phyloP scores from a whole-genome alignment of 1,140 invertebrate species.

The Caenorhabditis tropicalis region DNA sequence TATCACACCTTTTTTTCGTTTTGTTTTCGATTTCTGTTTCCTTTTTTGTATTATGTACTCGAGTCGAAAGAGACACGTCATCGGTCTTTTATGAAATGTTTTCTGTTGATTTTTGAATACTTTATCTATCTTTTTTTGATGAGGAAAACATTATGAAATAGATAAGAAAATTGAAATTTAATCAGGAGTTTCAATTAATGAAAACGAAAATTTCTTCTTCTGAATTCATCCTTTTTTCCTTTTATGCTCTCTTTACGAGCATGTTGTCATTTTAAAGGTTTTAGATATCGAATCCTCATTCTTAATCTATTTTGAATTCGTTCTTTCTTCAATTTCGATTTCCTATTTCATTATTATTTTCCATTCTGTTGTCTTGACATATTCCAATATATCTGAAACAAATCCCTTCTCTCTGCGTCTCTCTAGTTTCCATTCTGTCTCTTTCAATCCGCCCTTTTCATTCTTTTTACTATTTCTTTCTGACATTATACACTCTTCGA shows the following conservation, averaged over 20 bases:
- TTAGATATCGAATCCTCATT: too few species aligned
- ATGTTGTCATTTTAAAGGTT: too few species aligned
- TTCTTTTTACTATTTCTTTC: neutral
- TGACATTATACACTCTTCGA: neutral
- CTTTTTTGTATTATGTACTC: neutral
- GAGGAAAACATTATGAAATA: neutral
- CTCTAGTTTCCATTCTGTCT: too few species aligned
- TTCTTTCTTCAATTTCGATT: neutral
- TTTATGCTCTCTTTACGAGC: too few species aligned
- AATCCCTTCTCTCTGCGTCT: neutral
- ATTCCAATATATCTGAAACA: neutral
- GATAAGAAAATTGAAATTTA: too few species aligned
- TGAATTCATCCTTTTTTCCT: too few species aligned
- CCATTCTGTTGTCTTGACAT: neutral
- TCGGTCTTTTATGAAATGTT: neutral
- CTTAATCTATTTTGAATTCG: too few species aligned
- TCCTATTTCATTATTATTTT: neutral
- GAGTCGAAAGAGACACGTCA: neutral
- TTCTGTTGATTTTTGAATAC: neutral
- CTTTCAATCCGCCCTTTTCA: neutral
- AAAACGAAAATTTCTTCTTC: too few species aligned
- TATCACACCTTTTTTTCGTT: constrained; percentile 2
- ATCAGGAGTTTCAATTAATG: too few species aligned
- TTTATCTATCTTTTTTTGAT: neutral
- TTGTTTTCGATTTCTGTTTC: neutral